A percentile compares a stretch with the other conserved stretches of the same genome.
Conservation (phyloP, 2,113 vertebrate genomes). For the Sinocyclocheilus rhinocerous region DNA sequence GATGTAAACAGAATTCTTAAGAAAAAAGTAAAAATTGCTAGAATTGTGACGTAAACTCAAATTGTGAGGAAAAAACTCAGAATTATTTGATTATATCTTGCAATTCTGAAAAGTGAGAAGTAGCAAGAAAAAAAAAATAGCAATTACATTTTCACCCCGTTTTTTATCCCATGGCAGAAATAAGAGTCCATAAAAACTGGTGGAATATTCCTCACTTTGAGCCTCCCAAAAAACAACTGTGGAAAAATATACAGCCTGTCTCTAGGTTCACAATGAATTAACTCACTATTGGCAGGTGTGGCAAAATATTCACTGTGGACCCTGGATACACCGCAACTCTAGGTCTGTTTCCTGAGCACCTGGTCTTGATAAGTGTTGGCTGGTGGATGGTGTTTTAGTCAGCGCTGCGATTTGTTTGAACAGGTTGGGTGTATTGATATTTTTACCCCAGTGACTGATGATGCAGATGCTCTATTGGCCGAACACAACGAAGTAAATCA, state of each 20-base stretch:
- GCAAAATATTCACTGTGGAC: neutral
- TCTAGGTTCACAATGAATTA: neutral
- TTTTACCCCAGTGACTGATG: slow-evolving; percentile 24
- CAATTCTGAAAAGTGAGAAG: no score
- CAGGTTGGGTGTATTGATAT: slow-evolving; percentile 40
- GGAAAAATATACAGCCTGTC: neutral
- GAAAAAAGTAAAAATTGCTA: no score
- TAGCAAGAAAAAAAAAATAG: no score
- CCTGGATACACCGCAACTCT: neutral
- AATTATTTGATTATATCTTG: no score
- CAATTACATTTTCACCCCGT: no score
- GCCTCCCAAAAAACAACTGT: neutral
- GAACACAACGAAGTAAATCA: slow-evolving; percentile 1
- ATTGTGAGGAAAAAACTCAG: no score
- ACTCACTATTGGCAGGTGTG: neutral
- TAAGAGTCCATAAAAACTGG: neutral
- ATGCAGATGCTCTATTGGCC: slow-evolving; percentile 10
- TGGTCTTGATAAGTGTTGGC: slow-evolving; percentile 31
- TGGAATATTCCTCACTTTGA: neutral
- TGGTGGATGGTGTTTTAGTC: slow-evolving; percentile 14
- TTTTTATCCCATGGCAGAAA: neutral
- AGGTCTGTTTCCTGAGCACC: neutral
- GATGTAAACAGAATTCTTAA: no score
- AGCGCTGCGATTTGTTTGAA: slow-evolving; percentile 37
- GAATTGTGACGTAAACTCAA: no score